A percentile compares a stretch with the other conserved stretches of the same genome.
Conservation (phyloP, 2,888 invertebrate genomes). For the Thumatha senex region DNA sequence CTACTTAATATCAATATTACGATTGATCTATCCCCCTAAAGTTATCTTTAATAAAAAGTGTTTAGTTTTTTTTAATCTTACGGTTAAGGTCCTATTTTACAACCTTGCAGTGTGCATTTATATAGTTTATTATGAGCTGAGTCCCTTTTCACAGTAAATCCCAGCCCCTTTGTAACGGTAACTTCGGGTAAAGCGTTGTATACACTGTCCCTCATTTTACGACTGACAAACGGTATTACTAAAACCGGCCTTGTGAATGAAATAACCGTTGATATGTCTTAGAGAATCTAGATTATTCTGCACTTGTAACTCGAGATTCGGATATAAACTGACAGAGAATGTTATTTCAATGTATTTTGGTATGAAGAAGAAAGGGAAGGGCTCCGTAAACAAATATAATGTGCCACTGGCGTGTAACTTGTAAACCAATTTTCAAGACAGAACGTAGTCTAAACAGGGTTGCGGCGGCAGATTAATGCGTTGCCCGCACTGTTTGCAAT, state of each 20-base stretch:
- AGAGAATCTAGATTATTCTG: slow-evolving; percentile 31
- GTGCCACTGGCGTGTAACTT: slow-evolving; percentile 39
- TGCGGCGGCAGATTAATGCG: slow-evolving; percentile 54
- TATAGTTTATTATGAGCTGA: slow-evolving; percentile 16
- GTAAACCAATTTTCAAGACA: slow-evolving; percentile 55
- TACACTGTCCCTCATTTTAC: slow-evolving; percentile 20
- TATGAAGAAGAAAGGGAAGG: slow-evolving; percentile 45
- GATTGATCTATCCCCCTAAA: not conserved
- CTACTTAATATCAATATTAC: not conserved
- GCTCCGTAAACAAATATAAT: slow-evolving; percentile 55
- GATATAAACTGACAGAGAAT: slow-evolving; percentile 14
- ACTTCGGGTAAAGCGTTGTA: slow-evolving; percentile 49
- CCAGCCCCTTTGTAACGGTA: slow-evolving; percentile 64
- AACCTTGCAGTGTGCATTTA: not conserved
- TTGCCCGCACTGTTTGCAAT: slow-evolving; percentile 34
- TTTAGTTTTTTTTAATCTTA: not conserved
- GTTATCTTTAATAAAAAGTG: too few species aligned
- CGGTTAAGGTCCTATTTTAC: not conserved
- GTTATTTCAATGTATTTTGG: slow-evolving; percentile 32
- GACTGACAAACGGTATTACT: slow-evolving; percentile 38
- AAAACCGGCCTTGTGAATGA: slow-evolving; percentile 60
- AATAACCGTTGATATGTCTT: slow-evolving; percentile 46
- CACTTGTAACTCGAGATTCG: slow-evolving; percentile 16
- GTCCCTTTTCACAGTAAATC: slow-evolving; percentile 54
- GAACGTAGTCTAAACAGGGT: slow-evolving; percentile 68